These are phyloP conservation scores for Brachylomia viminalis DNA, from an alignment of 2,888 invertebrate species.

Conservation along the genomic window DNA sequence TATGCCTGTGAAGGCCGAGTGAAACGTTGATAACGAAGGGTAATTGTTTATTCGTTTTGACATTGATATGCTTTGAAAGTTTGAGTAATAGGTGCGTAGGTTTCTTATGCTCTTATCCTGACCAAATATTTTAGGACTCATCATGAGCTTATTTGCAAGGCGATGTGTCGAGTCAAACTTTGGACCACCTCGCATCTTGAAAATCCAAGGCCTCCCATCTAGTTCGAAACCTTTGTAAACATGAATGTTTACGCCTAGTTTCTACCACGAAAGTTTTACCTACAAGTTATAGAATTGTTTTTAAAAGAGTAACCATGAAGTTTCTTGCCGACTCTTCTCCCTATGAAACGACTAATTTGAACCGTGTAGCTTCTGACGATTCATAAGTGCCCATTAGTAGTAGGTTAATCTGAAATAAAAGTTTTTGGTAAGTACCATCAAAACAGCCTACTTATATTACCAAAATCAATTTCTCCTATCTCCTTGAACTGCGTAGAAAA, in stretches of 20 bases:
- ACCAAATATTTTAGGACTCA: not conserved
- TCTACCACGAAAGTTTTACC: not conserved
- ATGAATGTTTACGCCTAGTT: not conserved
- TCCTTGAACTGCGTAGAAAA: constrained; percentile 33
- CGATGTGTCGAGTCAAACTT: not conserved
- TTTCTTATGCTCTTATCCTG: not conserved
- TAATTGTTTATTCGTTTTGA: constrained; percentile 37
- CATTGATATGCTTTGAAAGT: constrained; percentile 36
- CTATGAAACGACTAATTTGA: not conserved
- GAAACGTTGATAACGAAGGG: constrained; percentile 23
- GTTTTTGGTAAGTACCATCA: not conserved
- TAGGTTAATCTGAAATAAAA: not conserved
- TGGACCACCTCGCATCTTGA: no score
- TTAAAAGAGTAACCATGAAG: not conserved
- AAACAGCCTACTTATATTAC: not conserved
- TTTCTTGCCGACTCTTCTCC: not conserved
- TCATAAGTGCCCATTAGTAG: not conserved
- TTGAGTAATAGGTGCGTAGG: not conserved
- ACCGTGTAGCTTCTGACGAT: not conserved
- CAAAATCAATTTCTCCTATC: constrained; percentile 23
- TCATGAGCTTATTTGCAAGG: constrained; percentile 3
- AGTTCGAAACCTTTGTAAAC: not conserved
- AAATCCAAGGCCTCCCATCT: no score
- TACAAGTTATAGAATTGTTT: no score
- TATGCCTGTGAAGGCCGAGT: constrained; percentile 43